These are phyloP conservation scores for Megaptera novaeangliae DNA, from an alignment of 2,113 vertebrate species.

Conservation along the genomic window DNA sequence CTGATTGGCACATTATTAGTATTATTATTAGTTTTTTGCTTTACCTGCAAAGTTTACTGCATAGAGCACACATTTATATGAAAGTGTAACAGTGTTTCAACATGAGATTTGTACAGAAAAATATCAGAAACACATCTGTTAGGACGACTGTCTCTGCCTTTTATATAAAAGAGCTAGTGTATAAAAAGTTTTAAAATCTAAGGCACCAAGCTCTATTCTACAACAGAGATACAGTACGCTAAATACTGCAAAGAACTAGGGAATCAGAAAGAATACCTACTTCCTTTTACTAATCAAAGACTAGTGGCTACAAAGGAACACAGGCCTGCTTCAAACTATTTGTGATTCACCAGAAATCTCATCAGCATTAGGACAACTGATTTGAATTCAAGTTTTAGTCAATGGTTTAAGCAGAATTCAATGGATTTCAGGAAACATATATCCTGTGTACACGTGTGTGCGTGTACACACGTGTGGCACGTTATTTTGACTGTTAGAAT, in stretches of 20 bases:
- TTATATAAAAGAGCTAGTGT: slow-evolving; percentile 80
- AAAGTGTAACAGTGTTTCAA: slow-evolving; percentile 80
- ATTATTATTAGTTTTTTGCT: neutral
- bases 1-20: neutral
- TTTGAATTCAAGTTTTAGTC: neutral
- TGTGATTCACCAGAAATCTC: slow-evolving; percentile 7
- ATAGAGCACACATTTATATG: slow-evolving; percentile 86
- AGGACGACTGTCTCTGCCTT: slow-evolving; percentile 90
- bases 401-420: neutral
- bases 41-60: slow-evolving; percentile 91
- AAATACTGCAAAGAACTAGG: slow-evolving; percentile 32
- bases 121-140: slow-evolving; percentile 63
- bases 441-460: neutral
- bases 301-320: neutral
- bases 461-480: accelerated
- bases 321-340: neutral
- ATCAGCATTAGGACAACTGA: neutral
- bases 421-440: neutral
- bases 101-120: slow-evolving; percentile 74
- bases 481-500: neutral
- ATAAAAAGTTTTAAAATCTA: slow-evolving; percentile 85
- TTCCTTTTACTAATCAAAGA: slow-evolving; percentile 15
- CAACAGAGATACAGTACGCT: slow-evolving; percentile 67
- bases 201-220: slow-evolving; percentile 88
- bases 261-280: neutral